Evolutionary conservation across 2,888 invertebrate genomes (phyloP), one percentile per base, ranked within the genome.

Genomic region (Euphydryas editha): DNA sequence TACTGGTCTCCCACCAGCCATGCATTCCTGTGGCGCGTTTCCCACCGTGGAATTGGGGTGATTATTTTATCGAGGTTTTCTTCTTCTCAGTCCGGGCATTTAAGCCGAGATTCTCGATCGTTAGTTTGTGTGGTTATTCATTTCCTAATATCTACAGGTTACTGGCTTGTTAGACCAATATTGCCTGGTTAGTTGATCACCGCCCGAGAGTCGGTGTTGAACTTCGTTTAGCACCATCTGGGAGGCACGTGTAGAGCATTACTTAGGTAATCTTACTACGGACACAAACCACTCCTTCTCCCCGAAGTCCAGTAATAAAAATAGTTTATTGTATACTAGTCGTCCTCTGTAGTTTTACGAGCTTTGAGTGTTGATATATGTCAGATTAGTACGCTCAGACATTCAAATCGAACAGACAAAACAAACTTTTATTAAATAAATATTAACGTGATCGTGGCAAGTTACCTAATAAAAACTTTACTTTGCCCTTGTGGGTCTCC

Each of bases 1-100:
- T 42, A 54, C 64, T 64, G 55, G 30, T 30, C 11, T 21, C 64
- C 70, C 66, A 37, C 46, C 68, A 72, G 72, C 61, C 70, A 73
- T 68, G 4, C 71, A 71, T 72, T 59, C 70, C 36, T 7, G 69
- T 55, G 69, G 67, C 72, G 49, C 70, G 68, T 67, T 4, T 42
- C 68, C 58, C 66, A 72, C 69, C 71, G 60, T 72, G 44, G 70
- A 61, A 70, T 74, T 70, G 51, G 71, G 72, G 74, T 71, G 39
- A 46, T 71, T 70, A 36, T 36, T 71, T 69, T 72, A 59, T 51
- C 49, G 71, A 68, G 68, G 62, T 51, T 57, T 59, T 59, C 69
- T 67, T 62, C 68, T 68, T 71, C 73, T 10, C 21, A 21, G 36
- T 17, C 59, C 58, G 47, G 59, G 37, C 70, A 55, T 21, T 54